Base-by-base conservation (phyloP, 2,113 vertebrate genomes). In the Mola mola region DNA sequence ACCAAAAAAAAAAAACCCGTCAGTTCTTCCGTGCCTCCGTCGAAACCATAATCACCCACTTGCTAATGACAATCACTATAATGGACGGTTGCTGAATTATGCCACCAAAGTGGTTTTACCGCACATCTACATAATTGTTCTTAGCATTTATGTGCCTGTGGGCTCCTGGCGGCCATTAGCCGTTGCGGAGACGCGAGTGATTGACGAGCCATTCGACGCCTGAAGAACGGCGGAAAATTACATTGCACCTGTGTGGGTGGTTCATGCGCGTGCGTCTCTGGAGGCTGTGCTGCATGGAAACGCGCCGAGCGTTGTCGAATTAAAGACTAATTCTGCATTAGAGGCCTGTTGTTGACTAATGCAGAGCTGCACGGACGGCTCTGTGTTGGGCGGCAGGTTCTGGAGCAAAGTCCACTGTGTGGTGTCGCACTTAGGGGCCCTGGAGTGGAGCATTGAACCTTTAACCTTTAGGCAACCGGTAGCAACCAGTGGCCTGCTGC, bases 71-170 rank as follows among this genome's bases (percentile, higher is more conserved):
- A 85, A 87, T 89, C 83, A 87, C 73, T 75, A 48, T 85, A 83
- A 88, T 87, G 83, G 82, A 78, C 78, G 70, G 79, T 78, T 78
- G 75, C 73, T 72, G 82, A 77, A 84, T 89, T 87, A 81, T 78
- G 55, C 46, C 75, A 65, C 53, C 83, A 83, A 84, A 89, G 78
- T 86, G 85, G 81, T 85, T 89, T 84, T 76, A 81, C 77, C 59
- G 3, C 69, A 72, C 72, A 89, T 89, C 81, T 89, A 77, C 87
- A 87, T 89, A 87, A 87, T 87, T 87, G 85, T 86, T 86, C 81
- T 66, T 69, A 77, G 77, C 76, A 63, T 77, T 31, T 72, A 68
- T 1, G 64, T 61, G 46, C 63, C 63, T 1, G 64, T 68, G 73
- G 79, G 81, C 79, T 78, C 74, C 65, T 8, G 55, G 61, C 81